Evolutionary conservation across 1,140 invertebrate genomes (phyloP).

Genomic region (Brachionus sp.): DNA sequence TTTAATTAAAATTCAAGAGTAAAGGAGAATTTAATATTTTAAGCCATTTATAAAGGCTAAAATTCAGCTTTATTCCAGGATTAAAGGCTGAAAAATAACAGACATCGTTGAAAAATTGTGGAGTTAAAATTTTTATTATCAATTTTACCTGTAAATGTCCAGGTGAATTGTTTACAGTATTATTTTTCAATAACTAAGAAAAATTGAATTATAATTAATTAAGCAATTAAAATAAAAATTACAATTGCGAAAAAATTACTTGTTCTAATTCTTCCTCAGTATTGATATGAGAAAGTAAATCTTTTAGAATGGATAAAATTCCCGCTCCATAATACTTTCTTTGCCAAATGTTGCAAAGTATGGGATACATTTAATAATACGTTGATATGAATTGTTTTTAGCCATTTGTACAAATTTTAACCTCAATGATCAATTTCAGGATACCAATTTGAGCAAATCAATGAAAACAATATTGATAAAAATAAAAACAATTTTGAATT

Average conservation of each 20-base stretch:
- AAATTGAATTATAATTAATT: slow-evolving; percentile 23
- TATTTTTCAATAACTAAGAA: background rate
- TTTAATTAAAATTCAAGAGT: too few species aligned
- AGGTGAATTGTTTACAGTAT: background rate
- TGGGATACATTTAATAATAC: background rate
- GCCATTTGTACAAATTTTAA: background rate
- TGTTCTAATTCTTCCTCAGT: slow-evolving; percentile 40
- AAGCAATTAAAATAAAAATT: slow-evolving; percentile 48
- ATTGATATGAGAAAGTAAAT: background rate
- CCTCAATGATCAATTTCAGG: background rate
- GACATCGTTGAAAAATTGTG: too few species aligned
- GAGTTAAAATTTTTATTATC: background rate
- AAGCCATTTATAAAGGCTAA: too few species aligned
- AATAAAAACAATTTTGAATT: too few species aligned
- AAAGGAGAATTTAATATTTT: too few species aligned
- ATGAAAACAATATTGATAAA: too few species aligned
- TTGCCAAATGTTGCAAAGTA: background rate
- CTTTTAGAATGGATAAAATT: background rate
- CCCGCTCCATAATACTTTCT: background rate
- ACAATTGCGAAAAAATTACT: slow-evolving; percentile 47
- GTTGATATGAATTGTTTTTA: background rate
- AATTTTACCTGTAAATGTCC: background rate
- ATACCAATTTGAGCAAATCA: too few species aligned
- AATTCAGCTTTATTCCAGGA: too few species aligned
- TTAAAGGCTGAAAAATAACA: too few species aligned